A percentile compares a stretch with the other conserved stretches of the same genome.
phyloP scores from a whole-genome alignment of 23 tunicate genomes.

The Pegea sp. region DNA sequence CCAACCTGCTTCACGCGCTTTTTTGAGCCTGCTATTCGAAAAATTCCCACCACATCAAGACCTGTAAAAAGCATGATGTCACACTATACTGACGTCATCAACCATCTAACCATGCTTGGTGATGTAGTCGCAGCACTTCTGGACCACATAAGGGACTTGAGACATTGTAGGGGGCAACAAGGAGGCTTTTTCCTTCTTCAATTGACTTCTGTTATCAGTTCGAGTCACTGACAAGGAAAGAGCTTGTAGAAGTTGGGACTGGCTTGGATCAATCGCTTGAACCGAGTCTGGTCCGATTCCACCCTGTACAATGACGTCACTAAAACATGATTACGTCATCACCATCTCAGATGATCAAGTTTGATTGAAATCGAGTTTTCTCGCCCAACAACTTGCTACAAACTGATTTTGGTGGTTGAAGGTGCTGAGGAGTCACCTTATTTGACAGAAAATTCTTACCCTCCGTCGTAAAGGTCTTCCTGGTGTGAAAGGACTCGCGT shows the following conservation, averaged over 20 bases:
- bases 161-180: slow-evolving; percentile 80
- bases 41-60: slow-evolving; percentile 54
- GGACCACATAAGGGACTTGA: slow-evolving; percentile 88
- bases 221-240: slow-evolving; percentile 49
- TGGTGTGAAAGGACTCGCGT: no score
- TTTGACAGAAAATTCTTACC: no score
- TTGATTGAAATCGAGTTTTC: no score
- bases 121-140: slow-evolving; percentile 90
- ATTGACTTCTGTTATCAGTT: slow-evolving; percentile 14
- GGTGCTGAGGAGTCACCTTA: no score
- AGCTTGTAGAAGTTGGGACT: slow-evolving; percentile 73
- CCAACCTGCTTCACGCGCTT: slow-evolving; percentile 82
- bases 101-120: slow-evolving; percentile 36
- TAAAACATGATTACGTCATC: no score
- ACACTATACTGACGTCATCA: background rate
- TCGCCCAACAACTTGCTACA: no score
- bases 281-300: slow-evolving; percentile 41
- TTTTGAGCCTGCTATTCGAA: slow-evolving; percentile 78
- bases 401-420: no score
- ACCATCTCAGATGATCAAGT: no score
- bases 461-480: no score
- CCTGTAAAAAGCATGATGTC: slow-evolving; percentile 18
- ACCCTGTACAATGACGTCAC: slow-evolving; percentile 43
- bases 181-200: slow-evolving; percentile 32
- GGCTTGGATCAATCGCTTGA: slow-evolving; percentile 56